Evolutionary conservation across 2,113 vertebrate genomes (phyloP).

Genomic region (Lagenorhynchus albirostris): DNA sequence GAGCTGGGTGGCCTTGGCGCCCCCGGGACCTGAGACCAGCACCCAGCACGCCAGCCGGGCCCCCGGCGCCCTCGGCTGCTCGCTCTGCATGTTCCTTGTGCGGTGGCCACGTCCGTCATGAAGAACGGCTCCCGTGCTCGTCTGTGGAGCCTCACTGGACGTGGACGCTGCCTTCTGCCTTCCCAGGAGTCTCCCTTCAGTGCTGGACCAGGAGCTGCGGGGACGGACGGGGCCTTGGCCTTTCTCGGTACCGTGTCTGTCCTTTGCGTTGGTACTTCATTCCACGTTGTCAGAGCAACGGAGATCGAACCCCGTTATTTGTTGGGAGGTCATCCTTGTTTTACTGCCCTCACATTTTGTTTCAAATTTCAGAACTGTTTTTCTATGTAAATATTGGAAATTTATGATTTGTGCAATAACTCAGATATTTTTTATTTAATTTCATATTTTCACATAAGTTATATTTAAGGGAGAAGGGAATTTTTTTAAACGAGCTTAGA

Average conservation of each 20-base stretch:
- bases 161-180: constrained; percentile 82
- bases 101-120: constrained; percentile 82
- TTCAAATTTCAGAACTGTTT: constrained; percentile 77
- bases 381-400: constrained; percentile 85
- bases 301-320: constrained; percentile 41
- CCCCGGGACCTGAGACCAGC: constrained; percentile 81
- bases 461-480: constrained; percentile 84
- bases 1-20: constrained; percentile 68
- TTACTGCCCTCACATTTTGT: constrained; percentile 78
- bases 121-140: constrained; percentile 87
- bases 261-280: constrained; percentile 45
- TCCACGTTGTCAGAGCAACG: constrained; percentile 51
- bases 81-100: constrained; percentile 88
- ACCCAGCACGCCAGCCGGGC: constrained; percentile 77
- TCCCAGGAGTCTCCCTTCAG: constrained; percentile 72
- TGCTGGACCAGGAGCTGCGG: constrained; percentile 72
- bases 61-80: constrained; percentile 81
- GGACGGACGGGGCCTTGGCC: constrained; percentile 64
- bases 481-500: constrained; percentile 85
- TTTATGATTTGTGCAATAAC: constrained; percentile 96
- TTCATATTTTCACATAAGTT: constrained; percentile 88
- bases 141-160: constrained; percentile 90
- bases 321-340: constrained; percentile 60
- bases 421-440: constrained; percentile 93
- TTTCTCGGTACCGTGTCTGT: constrained; percentile 61